phyloP scores from a whole-genome alignment of 1,140 invertebrate species.

The Drosophila mojavensis region DNA sequence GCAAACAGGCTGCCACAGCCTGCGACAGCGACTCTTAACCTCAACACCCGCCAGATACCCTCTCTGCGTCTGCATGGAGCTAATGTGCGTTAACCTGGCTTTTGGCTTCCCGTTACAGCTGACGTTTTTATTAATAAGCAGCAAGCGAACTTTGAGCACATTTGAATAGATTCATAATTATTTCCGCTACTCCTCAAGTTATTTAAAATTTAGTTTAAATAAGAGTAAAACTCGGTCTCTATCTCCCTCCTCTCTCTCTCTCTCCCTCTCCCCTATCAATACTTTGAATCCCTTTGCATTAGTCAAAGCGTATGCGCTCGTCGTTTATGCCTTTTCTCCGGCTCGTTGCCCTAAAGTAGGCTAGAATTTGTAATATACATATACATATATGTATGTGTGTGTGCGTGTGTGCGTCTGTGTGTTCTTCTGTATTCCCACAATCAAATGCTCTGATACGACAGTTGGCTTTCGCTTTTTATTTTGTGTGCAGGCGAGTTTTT shows the following conservation, averaged over 20 bases:
- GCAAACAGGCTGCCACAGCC: slow-evolving; percentile 43
- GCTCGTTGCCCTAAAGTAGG: slow-evolving; percentile 47
- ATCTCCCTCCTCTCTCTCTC: not conserved
- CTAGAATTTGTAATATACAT: slow-evolving; percentile 62
- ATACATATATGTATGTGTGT: slow-evolving; percentile 7
- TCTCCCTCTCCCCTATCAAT: not conserved
- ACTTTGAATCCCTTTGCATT: not conserved
- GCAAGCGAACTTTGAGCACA: too few relatives aligned
- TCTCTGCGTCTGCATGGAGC: slow-evolving; percentile 5
- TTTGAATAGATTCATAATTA: too few relatives aligned
- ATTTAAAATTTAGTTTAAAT: too few relatives aligned
- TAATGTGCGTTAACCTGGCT: too few relatives aligned
- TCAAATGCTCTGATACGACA: slow-evolving; percentile 39
- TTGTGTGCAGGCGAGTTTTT: slow-evolving; percentile 56
- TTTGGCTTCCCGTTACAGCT: slow-evolving; percentile 1
- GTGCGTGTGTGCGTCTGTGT: not conserved
- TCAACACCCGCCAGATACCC: slow-evolving; percentile 32
- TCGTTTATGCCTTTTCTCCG: not conserved
- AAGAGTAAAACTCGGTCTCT: too few relatives aligned
- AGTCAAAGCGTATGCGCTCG: not conserved
- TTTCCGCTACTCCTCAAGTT: too few relatives aligned
- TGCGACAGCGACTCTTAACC: slow-evolving; percentile 34
- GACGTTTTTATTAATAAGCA: too few relatives aligned
- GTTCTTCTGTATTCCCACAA: slow-evolving; percentile 22
- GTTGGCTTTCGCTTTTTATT: slow-evolving; percentile 40